Evolutionary conservation across 2,888 invertebrate genomes (phyloP).

Genomic region (Agrenia bidenticulata): DNA sequence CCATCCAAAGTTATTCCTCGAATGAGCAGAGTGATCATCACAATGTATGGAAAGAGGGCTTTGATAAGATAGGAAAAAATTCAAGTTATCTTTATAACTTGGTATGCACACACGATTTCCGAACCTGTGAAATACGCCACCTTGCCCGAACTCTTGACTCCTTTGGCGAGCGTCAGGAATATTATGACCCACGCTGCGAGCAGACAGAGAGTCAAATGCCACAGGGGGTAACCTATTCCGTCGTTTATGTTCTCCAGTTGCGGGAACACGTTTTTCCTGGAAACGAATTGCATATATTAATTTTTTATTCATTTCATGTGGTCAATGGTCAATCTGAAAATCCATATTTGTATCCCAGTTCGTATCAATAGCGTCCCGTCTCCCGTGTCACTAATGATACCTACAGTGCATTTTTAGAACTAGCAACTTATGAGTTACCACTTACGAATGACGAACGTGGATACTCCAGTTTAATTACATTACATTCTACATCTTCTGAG

Average conservation of each 20-base stretch:
- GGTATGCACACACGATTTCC: too few species aligned
- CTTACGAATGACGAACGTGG: too few species aligned
- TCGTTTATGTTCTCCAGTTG: conserved; percentile 39
- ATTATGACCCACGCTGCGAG: conserved; percentile 31
- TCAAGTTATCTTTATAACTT: background rate
- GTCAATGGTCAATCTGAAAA: too few species aligned
- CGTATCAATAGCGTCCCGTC: too few species aligned
- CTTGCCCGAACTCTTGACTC: conserved; percentile 57
- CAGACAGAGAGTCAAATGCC: conserved; percentile 32
- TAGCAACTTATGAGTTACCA: too few species aligned
- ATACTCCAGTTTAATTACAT: too few species aligned
- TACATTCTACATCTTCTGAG: too few species aligned
- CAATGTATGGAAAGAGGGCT: conserved; percentile 81
- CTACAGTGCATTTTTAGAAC: too few species aligned
- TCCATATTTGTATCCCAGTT: too few species aligned
- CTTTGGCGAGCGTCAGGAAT: conserved; percentile 21
- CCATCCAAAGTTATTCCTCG: conserved; percentile 64
- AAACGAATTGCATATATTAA: too few species aligned
- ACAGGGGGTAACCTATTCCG: conserved; percentile 49
- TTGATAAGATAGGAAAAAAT: conserved; percentile 57
- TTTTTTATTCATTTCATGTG: too few species aligned
- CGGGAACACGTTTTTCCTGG: conserved; percentile 51
- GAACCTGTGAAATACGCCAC: conserved; percentile 83
- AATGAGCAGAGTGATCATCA: conserved; percentile 72
- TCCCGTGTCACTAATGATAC: too few species aligned